Base-by-base conservation (phyloP, 2,797 vertebrate species). In the Neosilurus hyrtlii region DNA sequence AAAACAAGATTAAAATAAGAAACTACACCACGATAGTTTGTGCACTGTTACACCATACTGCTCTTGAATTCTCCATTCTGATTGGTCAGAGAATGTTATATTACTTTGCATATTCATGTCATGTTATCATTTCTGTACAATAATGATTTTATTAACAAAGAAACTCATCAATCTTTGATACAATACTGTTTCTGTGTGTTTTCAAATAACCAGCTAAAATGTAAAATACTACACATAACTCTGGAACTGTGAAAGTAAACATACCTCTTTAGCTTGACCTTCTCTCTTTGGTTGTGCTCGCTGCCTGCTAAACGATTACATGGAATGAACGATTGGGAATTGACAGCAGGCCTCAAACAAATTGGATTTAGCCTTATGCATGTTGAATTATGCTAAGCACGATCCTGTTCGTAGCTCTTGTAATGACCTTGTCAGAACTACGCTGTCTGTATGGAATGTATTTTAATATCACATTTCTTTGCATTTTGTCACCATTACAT, bases 301-400 rank as follows among this genome's bases (percentile, higher is more conserved):
- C 26, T 11, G 61, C 37, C 67, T 65, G 57, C 30, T 22, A 73
- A 79, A 57, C 2, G 51, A 24, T 80, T 66, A 22, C 57, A 73
- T 79, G 0, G 26, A 76, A 81, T 54, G 56, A 61, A 56, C 15
- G 22, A 81, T 71, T 24, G 79, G 61, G 83, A 59, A 70, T 84
- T 76, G 83, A 80, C 83, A 84, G 68, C 71, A 52, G 22, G 72
- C 59, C 63, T 68, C 37, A 18, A 57, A 79, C 71, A 57, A 84
- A 84, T 80, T 70, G 7, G n/a, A 84, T 84, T 81, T 84, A 68
- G 65, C 79, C 15, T 56, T 70, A n/a, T 51, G 63, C 35, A 51
- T 67, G 43, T 68, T 30, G 56, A 81, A 81, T 77, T 81, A 84
- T 77, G 83, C 72, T 70, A 70, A 67, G 68, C 30, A 22, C 37